Evolutionary conservation across 1,140 invertebrate species (phyloP).

Genomic region (Diploscapter pachys): DNA sequence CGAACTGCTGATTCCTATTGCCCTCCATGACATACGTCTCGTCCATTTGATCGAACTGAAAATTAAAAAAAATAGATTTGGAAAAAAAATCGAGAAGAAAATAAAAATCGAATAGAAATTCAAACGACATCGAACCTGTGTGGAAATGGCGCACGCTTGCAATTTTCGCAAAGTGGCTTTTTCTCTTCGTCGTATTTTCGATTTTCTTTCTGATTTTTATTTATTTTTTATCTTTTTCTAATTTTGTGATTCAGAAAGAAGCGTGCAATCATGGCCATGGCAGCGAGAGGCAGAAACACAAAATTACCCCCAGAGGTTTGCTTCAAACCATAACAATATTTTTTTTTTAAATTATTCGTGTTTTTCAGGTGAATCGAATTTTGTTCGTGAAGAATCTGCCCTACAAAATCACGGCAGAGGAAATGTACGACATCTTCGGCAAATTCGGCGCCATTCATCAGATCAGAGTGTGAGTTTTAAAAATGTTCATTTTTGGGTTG

Average conservation of each 20-base stretch:
- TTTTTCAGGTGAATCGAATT: constrained; percentile 78
- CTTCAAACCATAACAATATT: not conserved
- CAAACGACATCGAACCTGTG: too few relatives aligned
- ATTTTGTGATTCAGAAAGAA: constrained; percentile 18
- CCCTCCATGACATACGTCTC: too few relatives aligned
- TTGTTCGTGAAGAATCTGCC: constrained; percentile 94
- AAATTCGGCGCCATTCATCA: constrained; percentile 99
- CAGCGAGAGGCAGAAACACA: constrained; percentile 41
- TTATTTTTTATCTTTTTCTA: constrained; percentile 34
- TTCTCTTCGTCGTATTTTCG: constrained; percentile 35
- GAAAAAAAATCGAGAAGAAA: too few relatives aligned
- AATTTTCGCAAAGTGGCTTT: constrained; percentile 8
- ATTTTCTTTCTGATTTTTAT: constrained; percentile 21
- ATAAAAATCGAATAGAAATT: too few relatives aligned
- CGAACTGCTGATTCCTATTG: too few relatives aligned
- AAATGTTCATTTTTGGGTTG: not conserved
- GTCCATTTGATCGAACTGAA: too few relatives aligned
- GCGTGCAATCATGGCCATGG: constrained; percentile 49
- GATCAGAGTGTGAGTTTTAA: constrained; percentile 84
- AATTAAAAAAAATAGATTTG: too few relatives aligned
- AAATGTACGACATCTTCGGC: constrained; percentile 99
- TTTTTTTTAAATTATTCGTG: not conserved
- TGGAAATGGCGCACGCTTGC: too few relatives aligned
- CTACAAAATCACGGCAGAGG: constrained; percentile 99
- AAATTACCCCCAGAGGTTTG: constrained; percentile 78